A percentile compares a stretch with the other conserved stretches of the same genome.
These are phyloP conservation scores for Luperina testacea DNA, from an alignment of 2,888 invertebrate genomes.

Conservation along the genomic window DNA sequence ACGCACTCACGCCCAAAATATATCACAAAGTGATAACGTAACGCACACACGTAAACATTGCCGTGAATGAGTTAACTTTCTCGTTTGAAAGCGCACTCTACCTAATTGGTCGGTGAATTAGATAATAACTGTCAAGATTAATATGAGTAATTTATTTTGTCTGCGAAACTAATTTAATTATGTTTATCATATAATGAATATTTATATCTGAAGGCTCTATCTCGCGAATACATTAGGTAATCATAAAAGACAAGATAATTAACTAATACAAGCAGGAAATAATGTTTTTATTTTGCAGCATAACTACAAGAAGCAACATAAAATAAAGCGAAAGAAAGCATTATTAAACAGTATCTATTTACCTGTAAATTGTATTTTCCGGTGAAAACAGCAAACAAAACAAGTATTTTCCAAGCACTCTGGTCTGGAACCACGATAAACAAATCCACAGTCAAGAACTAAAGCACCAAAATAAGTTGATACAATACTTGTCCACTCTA, in stretches of 20 bases:
- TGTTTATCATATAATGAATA: conserved; percentile 50
- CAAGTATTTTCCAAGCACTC: conserved; percentile 65
- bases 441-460: conserved; percentile 82
- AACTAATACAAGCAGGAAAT: conserved; percentile 6
- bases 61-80: conserved; percentile 60
- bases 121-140: conserved; percentile 61
- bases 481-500: conserved; percentile 77
- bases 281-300: not conserved
- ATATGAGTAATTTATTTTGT: conserved; percentile 51
- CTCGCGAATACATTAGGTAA: conserved; percentile 34
- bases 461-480: conserved; percentile 68
- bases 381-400: conserved; percentile 61
- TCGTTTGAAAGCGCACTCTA: conserved; percentile 59
- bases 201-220: conserved; percentile 41
- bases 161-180: conserved; percentile 55
- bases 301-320: conserved; percentile 11
- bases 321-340: conserved; percentile 27
- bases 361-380: conserved; percentile 63
- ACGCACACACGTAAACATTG: conserved; percentile 54
- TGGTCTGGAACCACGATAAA: conserved; percentile 74
- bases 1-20: conserved; percentile 59
- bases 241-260: conserved; percentile 36
- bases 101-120: conserved; percentile 59
- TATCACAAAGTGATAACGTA: conserved; percentile 45
- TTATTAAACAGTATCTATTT: conserved; percentile 45